Evolutionary conservation across 2,797 vertebrate species (phyloP), one percentile per base, ranked within the genome.

Genomic region (Ceryle rudis): DNA sequence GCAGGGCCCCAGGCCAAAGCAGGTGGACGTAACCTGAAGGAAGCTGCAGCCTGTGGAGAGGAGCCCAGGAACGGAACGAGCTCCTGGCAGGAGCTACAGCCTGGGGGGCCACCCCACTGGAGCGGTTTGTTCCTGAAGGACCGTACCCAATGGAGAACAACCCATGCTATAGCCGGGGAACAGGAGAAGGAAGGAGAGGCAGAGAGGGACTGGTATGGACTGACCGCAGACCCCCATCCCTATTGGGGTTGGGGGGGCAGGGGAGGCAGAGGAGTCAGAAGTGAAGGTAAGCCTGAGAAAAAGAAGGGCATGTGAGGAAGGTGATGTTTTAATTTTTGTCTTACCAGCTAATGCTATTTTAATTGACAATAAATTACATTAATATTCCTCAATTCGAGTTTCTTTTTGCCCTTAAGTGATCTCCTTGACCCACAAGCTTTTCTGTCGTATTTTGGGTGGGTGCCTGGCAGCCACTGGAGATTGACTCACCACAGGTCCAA

Each of bases 381-480:
- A 11, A 15, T 57, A 88, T 62, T 61, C n/a, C 37, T 5, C 9
- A 33, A 17, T 6, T 1, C 5, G 3, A 19, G 11, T 70, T 46
- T 70, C 14, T 28, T 81, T 69, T 84, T 52, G 33, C 12, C 47
- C 12, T 4, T 26, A 52, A 47, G 28, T 5, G 20, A 33, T 19
- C 20, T 28, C 14, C n/a, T 60, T 51, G 23, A 57, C 20, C 23
- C 28, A n/a, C 22, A 66, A 44, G 35, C 19, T 46, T 86, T 66
- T 66, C 61, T 29, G 29, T 54, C 42, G 46, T 52, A 9, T 44
- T 70, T 78, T 62, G 29, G 33, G 25, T 23, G 11, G 21, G 33
- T 0, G 4, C 6, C 26, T 51, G 39, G 21, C 14, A 57, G 28
- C 20, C 0, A 0, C 23, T 8, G 1, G 0, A 51, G 35, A n/a